A percentile compares a stretch with the other conserved stretches of the same genome.
Conservation (phyloP, 2,113 vertebrate genomes). For the Leptodactylus fuscus region DNA sequence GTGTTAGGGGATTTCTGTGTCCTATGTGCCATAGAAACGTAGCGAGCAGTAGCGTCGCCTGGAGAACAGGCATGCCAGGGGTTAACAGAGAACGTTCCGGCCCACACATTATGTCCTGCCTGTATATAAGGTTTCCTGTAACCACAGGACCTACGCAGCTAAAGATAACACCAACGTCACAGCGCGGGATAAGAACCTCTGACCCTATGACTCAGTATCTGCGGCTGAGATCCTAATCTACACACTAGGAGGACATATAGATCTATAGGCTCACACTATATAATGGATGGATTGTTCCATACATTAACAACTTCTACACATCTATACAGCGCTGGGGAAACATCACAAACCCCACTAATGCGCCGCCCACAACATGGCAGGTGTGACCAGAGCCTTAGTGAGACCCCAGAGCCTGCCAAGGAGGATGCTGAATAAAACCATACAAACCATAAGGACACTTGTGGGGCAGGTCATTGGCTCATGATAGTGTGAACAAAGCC, state of each 20-base stretch:
- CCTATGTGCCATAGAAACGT: neutral
- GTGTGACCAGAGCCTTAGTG: too few relatives aligned
- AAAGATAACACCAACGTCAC: constrained; percentile 43
- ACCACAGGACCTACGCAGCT: constrained; percentile 26
- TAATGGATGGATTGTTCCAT: neutral
- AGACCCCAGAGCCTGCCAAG: too few relatives aligned
- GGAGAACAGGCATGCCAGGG: neutral
- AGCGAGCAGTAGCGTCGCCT: neutral
- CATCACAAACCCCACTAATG: too few relatives aligned
- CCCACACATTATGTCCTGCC: constrained; percentile 29
- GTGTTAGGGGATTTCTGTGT: neutral
- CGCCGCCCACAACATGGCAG: too few relatives aligned
- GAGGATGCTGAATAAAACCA: too few relatives aligned
- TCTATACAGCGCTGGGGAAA: too few relatives aligned
- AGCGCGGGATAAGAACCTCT: constrained; percentile 8
- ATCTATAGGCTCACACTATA: neutral
- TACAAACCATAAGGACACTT: too few relatives aligned
- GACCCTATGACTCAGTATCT: constrained; percentile 25
- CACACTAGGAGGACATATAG: neutral
- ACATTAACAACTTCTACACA: too few relatives aligned
- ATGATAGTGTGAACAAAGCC: too few relatives aligned
- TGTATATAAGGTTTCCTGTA: constrained; percentile 28
- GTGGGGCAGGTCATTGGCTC: too few relatives aligned
- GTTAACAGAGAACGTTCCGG: constrained; percentile 3
- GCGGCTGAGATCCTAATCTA: constrained; percentile 9